Percentiles rank a stretch among this genome's conserved stretches.
These are phyloP conservation scores for Callitettix versicolor DNA, from an alignment of 1,140 invertebrate genomes.

Conservation along the genomic window DNA sequence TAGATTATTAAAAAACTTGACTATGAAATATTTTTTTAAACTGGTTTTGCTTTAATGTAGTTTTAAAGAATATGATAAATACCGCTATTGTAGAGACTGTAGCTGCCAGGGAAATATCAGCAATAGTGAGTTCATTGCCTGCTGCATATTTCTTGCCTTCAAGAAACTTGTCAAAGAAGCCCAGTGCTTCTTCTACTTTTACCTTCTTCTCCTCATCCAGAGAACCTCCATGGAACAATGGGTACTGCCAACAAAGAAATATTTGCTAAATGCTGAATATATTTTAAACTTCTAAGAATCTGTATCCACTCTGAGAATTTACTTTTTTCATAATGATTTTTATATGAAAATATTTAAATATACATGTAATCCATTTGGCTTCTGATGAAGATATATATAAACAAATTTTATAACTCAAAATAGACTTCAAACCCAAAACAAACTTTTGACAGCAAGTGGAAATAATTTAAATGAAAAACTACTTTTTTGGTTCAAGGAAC, in stretches of 20 bases:
- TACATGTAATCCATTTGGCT: no score
- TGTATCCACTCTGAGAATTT: neutral
- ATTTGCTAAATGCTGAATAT: neutral
- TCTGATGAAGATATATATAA: no score
- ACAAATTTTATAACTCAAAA: no score
- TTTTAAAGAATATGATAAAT: no score
- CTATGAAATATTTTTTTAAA: no score
- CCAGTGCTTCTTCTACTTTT: slow-evolving; percentile 48
- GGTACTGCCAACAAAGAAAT: slow-evolving; percentile 52
- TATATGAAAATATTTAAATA: neutral
- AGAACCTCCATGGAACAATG: slow-evolving; percentile 50
- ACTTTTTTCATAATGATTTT: neutral
- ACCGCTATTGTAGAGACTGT: slow-evolving; percentile 53
- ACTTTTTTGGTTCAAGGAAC: no score
- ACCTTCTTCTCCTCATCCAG: slow-evolving; percentile 50
- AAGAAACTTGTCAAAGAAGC: slow-evolving; percentile 55
- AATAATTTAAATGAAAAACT: no score
- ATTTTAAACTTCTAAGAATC: neutral
- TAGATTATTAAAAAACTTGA: no score
- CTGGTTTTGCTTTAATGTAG: no score
- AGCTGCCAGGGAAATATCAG: slow-evolving; percentile 51
- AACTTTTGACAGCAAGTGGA: no score
- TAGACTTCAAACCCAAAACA: no score
- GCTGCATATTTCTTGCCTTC: slow-evolving; percentile 51
- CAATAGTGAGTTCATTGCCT: slow-evolving; percentile 57